phyloP scores from a whole-genome alignment of 2,797 vertebrate species.

The Fratercula arctica region DNA sequence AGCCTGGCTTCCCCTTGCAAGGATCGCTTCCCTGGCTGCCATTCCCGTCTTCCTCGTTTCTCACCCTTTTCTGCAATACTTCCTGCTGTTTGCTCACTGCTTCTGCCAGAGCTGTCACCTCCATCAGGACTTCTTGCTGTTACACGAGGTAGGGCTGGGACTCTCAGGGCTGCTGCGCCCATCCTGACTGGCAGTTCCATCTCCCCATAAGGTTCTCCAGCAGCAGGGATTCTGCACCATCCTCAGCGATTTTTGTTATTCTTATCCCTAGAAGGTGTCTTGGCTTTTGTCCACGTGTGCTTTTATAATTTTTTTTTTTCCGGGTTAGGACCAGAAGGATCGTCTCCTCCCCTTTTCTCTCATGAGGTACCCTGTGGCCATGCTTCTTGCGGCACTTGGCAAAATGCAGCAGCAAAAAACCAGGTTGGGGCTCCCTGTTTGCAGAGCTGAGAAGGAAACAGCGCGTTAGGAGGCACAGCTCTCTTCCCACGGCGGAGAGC shows the following conservation, averaged over 20 bases:
- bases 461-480: not conserved
- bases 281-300: rapidly evolving
- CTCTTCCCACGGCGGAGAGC: not conserved
- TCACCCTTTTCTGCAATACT: not conserved
- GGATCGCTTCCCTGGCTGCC: not conserved
- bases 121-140: not conserved
- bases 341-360: not conserved
- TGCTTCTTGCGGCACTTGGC: not conserved
- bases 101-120: slow-evolving; percentile 4
- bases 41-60: not conserved
- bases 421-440: not conserved
- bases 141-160: not conserved
- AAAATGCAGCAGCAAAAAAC: not conserved
- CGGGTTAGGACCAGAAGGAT: not conserved
- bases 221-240: not conserved
- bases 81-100: not conserved
- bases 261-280: not conserved
- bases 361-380: rapidly evolving
- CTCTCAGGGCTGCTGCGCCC: not conserved
- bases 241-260: not conserved
- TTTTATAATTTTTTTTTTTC: not conserved
- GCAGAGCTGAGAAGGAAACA: not conserved
- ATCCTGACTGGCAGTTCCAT: rapidly evolving
- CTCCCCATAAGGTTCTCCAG: not conserved
- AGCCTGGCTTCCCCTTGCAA: not conserved